Evolutionary conservation across 2,888 invertebrate species (phyloP).

Genomic region (Graphium colonna): DNA sequence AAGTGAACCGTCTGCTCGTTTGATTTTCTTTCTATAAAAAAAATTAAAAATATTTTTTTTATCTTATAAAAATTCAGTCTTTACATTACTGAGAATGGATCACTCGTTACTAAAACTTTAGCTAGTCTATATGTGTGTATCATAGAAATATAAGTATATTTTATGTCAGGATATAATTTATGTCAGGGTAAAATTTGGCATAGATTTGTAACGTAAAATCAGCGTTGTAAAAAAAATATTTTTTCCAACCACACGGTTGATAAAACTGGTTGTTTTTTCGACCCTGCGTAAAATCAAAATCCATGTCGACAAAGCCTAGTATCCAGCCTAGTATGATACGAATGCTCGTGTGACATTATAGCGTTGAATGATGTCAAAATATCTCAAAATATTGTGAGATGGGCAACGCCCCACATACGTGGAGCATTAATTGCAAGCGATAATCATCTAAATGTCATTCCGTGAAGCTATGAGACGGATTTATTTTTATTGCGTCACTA

Average conservation of each 20-base stretch:
- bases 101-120: no score
- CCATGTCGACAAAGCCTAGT: background rate
- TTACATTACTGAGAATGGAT: no score
- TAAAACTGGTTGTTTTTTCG: no score
- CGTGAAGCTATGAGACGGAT: conserved; percentile 39
- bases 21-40: no score
- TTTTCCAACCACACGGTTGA: no score
- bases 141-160: no score
- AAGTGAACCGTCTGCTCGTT: no score
- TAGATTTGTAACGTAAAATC: no score
- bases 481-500: conserved; percentile 34
- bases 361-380: conserved; percentile 27
- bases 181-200: background rate
- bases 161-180: background rate
- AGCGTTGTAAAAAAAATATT: no score
- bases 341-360: conserved; percentile 21
- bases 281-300: conserved; percentile 13
- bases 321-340: background rate
- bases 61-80: no score
- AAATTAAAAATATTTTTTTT: no score
- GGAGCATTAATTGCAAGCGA: conserved; percentile 41
- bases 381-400: conserved; percentile 36
- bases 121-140: no score
- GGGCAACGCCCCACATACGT: conserved; percentile 29
- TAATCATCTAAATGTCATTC: conserved; percentile 37